Base-by-base conservation (phyloP, 2,888 invertebrate genomes). In the Conistra vaccinii region DNA sequence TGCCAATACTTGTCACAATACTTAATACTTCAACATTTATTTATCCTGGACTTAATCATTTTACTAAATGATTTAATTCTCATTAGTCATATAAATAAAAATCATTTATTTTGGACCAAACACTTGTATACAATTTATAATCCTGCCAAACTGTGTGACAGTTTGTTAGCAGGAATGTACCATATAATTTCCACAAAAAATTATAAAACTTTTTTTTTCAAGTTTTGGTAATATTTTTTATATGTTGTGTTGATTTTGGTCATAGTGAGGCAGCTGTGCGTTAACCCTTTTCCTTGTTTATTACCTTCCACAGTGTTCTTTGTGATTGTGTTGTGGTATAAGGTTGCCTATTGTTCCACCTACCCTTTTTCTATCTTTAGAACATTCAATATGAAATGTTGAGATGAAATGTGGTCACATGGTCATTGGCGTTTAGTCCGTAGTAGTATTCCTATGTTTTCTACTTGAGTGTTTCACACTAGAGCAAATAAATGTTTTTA, bases 251-350 rank as follows among this genome's bases (percentile, higher is more conserved):
- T 23, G 5, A 20, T 26, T 42, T 3, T 42, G 42, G 29, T 65
- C 29, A 29, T 63, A 23, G 14, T 29, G 14, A 32, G 12, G 12
- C 14, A 45, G 9, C 32, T 35, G 20, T 45, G 14, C 10, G n/a
- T 51, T 23, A 35, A 45, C 23, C 2, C 32, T 35, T 58, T 76
- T 76, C 57, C 57, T 51, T 42, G n/a, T 76, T 65, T 71, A 29
- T 39, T 72, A 53, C 48, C 57, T 63, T 57, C 20, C 5, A 63
- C n/a, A 12, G 6, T 42, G 48, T 51, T 65, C 5, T 39, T n/a
- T 7, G 17, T 57, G 45, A 63, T 39, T 45, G 29, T 26, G 29
- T 42, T 26, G 58, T 72, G 29, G 29, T 39, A 23, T n/a, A 71
- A 60, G 60, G n/a, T 42, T 42, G 48, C 60, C 23, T 26, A 26